Percentiles rank a stretch among this genome's conserved stretches.
phyloP scores from a whole-genome alignment of 2,113 vertebrate genomes.

The Onychostruthus taczanowskii region DNA sequence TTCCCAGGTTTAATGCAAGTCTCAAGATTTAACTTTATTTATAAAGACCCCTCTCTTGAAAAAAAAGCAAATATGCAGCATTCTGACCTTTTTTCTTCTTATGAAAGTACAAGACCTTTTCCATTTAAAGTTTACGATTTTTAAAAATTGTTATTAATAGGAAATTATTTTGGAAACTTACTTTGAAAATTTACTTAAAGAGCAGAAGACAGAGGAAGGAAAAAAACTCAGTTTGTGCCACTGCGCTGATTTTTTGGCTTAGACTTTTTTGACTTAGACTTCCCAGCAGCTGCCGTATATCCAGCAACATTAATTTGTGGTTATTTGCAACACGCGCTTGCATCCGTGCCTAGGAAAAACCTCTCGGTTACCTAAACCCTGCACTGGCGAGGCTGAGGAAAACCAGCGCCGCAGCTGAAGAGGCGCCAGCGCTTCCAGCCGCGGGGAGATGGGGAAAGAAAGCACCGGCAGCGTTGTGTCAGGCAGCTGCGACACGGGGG shows the following conservation, averaged over 20 bases:
- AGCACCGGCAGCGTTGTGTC: rapidly evolving
- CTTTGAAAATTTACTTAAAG: background rate
- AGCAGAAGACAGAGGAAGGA: background rate
- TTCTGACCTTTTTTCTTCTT: background rate
- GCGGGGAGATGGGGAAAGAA: rapidly evolving
- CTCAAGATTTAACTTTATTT: background rate
- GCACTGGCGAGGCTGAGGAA: background rate
- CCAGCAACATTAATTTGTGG: background rate
- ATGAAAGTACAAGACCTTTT: background rate
- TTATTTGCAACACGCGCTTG: background rate
- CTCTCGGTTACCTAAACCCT: background rate
- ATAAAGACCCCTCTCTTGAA: background rate
- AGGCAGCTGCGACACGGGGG: rapidly evolving
- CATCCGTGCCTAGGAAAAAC: background rate
- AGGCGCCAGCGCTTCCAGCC: background rate
- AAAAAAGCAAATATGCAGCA: background rate
- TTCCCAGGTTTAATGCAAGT: background rate
- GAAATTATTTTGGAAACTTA: no score
- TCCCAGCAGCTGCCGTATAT: background rate
- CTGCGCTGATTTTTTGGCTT: background rate
- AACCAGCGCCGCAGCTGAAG: background rate
- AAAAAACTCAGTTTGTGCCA: background rate
- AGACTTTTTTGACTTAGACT: background rate
- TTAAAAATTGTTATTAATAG: background rate
- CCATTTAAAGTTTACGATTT: background rate